Base-by-base conservation (phyloP, 1,140 invertebrate species). In the Pristionchus pacificus region DNA sequence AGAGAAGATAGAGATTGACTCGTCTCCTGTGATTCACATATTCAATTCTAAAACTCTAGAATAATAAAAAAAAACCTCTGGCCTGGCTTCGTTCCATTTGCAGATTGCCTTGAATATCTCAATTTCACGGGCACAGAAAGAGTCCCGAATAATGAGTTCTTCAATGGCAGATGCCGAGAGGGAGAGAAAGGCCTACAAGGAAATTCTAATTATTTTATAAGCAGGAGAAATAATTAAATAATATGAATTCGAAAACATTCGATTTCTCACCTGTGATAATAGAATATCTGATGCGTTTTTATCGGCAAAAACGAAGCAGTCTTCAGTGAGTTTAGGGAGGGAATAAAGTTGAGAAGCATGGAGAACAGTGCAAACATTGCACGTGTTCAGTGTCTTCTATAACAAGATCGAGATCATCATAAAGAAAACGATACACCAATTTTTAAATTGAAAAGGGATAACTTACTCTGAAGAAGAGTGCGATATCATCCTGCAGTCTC, bases 61-160 rank as follows among this genome's bases (percentile, higher is more conserved):
- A 73, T 49, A 49, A 49, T 10, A 6, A 49, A 19, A 6, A 49
- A 49, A 19, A 29, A 30, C 57, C 25, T 74, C 72, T 2, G 29
- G 25, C n/a, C 69, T 15, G 2, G 15, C 30, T 13, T 62, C 32
- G 13, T n/a, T 68, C 95, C 95, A 97, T 64, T 88, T 87, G 80
- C 89, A 88, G 0, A 97, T 91, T 6, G 92, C 91, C 77, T 89
- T 87, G 85, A 97, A 98, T 72, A 98, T 96, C 78, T 97, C 91
- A 29, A 95, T 91, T 86, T 98, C 95, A 3, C 90, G 89, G 0
- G 92, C 93, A 87, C 91, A 97, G 86, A 98, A 97, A 1, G 93
- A 96, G 85, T 97, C 92, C 62, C 94, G 87, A 63, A 89, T 88
- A 38, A 97, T 88, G 24, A 98, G 87, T 80, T 92, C 90, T 62